Percentiles rank a stretch among this genome's conserved stretches.
Evolutionary conservation across 2,888 invertebrate genomes (phyloP).

Genomic region (Azorinus chamasolen): DNA sequence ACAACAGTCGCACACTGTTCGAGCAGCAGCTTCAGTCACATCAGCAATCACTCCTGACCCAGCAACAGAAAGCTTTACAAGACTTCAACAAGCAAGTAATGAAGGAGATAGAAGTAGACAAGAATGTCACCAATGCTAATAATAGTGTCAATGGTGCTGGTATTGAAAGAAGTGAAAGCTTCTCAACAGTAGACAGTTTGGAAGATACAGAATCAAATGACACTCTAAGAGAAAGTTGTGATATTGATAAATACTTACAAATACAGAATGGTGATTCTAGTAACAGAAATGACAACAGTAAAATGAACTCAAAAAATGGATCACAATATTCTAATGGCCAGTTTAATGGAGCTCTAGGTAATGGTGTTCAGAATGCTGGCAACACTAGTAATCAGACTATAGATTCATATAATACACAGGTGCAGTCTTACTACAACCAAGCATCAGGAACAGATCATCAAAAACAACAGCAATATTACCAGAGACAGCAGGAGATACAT

Average conservation of each 20-base stretch:
- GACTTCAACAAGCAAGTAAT: slow-evolving; percentile 81
- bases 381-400: slow-evolving; percentile 37
- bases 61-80: slow-evolving; percentile 78
- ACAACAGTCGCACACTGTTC: slow-evolving; percentile 81
- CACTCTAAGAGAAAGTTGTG: slow-evolving; percentile 60
- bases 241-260: slow-evolving; percentile 39
- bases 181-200: slow-evolving; percentile 79
- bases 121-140: slow-evolving; percentile 52
- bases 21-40: slow-evolving; percentile 83
- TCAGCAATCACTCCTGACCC: slow-evolving; percentile 77
- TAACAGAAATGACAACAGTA: not conserved
- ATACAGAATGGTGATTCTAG: slow-evolving; percentile 18
- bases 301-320: not conserved
- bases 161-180: slow-evolving; percentile 72
- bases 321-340: too few relatives aligned
- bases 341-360: not conserved
- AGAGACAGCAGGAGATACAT: slow-evolving; percentile 52
- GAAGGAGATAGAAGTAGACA: slow-evolving; percentile 77
- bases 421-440: slow-evolving; percentile 25
- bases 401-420: slow-evolving; percentile 56
- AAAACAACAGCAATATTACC: slow-evolving; percentile 45
- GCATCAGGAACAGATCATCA: slow-evolving; percentile 27
- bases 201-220: slow-evolving; percentile 68
- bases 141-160: slow-evolving; percentile 39
- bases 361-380: slow-evolving; percentile 24